A percentile compares a stretch with the other conserved stretches of the same genome.
phyloP scores from a whole-genome alignment of 2,888 invertebrate genomes.

The Amblyteles armatorius region DNA sequence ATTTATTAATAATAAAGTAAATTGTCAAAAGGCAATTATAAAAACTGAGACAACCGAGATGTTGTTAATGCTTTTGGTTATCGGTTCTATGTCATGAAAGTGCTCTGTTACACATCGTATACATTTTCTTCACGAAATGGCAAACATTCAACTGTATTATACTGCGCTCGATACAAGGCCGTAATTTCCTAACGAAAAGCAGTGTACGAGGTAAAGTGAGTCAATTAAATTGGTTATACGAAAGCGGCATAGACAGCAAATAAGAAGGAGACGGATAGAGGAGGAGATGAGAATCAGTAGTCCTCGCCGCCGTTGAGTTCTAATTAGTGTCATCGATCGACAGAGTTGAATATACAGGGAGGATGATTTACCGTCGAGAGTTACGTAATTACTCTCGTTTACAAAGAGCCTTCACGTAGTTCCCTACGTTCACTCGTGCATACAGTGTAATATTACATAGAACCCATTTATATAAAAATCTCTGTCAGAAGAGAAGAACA shows the following conservation, averaged over 20 bases:
- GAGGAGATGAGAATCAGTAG: slow-evolving; percentile 46
- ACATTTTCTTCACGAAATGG: not conserved
- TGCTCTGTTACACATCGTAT: not conserved
- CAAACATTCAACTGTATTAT: not conserved
- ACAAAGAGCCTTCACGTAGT: slow-evolving; percentile 44
- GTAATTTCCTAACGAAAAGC: slow-evolving; percentile 42
- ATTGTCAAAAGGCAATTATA: not conserved
- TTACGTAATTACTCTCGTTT: slow-evolving; percentile 68
- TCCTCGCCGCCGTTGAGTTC: slow-evolving; percentile 55
- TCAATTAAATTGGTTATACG: slow-evolving; percentile 61
- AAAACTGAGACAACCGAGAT: no score
- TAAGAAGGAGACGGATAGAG: slow-evolving; percentile 12
- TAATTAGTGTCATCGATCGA: slow-evolving; percentile 71
- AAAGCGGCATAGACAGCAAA: slow-evolving; percentile 47
- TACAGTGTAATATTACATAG: slow-evolving; percentile 25
- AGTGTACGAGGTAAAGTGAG: slow-evolving; percentile 54
- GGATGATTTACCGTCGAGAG: slow-evolving; percentile 69
- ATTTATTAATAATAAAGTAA: not conserved
- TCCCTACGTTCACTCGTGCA: slow-evolving; percentile 54
- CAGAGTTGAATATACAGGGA: slow-evolving; percentile 58
- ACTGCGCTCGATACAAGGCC: slow-evolving; percentile 1
- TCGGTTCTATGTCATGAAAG: not conserved
- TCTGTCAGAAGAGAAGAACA: not conserved
- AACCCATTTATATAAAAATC: no score
- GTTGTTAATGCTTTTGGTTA: not conserved